Evolutionary conservation across 2,113 vertebrate species (phyloP), one percentile per base, ranked within the genome.

Genomic region (Pelobates fuscus): DNA sequence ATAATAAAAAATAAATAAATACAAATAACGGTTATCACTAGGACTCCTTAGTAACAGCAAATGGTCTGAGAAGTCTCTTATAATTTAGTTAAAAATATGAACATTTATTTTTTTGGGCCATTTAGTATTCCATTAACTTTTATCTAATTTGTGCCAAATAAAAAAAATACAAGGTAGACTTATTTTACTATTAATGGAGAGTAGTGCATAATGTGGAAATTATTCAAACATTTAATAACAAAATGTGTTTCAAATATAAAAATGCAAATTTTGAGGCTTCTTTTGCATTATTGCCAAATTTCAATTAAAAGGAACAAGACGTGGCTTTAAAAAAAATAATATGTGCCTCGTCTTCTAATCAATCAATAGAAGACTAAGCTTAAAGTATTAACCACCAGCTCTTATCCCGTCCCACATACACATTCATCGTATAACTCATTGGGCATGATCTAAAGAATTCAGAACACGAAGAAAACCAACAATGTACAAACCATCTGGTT

Each of bases 401-500:
- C 37, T 12, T 7, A 8, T 41, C 7, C 37, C 37, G 5, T 59
- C 12, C 24, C 26, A n/a, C n/a, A 41, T n/a, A 61, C 23, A 44
- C 37, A 64, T 25, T 63, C 71, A 65, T 74, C 61, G 57, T 43
- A 65, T 18, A 26, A 25, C 17, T 24, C 21, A 10, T 27, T 63
- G 61, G 49, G 62, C 14, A 26, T 30, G 25, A 41, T 25, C 27
- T 32, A 37, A 64, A 55, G 15, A 15, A 14, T 66, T 21, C 24
- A 20, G 8, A 17, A 29, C 21, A 46, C 32, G 57, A 5, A 43
- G 8, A 21, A 65, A 21, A 18, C 46, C 15, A 27, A 25, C 46
- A 55, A 74, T 74, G 58, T 66, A 52, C 54, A 66, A 74, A 74
- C 60, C 71, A 74, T 65, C 71, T 74, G 71, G 43, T 15, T 55